These are phyloP conservation scores for Semicossyphus pulcher DNA, from an alignment of 2,113 vertebrate genomes.

Conservation along the genomic window DNA sequence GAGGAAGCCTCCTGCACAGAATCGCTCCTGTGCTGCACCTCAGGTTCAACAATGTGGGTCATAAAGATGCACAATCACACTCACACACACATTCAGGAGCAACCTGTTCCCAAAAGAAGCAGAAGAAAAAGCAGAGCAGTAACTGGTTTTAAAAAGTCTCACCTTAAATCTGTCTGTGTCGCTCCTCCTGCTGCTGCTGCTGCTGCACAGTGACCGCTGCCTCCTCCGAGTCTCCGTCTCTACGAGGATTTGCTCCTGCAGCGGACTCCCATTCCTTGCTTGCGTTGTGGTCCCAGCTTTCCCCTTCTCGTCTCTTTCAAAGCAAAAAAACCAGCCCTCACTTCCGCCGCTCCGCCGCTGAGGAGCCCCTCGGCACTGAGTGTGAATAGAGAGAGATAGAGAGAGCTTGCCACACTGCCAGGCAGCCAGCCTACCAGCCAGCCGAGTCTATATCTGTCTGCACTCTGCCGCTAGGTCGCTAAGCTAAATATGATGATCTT, in stretches of 20 bases:
- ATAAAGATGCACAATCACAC: slow-evolving; percentile 43
- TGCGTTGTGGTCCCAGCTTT: slow-evolving; percentile 43
- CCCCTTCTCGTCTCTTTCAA: slow-evolving; percentile 59
- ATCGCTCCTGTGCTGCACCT: slow-evolving; percentile 53
- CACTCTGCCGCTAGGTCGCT: slow-evolving; percentile 65
- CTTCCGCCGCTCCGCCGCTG: slow-evolving; percentile 59
- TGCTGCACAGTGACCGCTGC: slow-evolving; percentile 44
- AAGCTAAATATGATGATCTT: slow-evolving; percentile 76
- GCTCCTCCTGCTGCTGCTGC: slow-evolving; percentile 28
- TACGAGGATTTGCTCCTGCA: slow-evolving; percentile 62
- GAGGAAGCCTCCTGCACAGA: slow-evolving; percentile 12
- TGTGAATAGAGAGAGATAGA: slow-evolving; percentile 63
- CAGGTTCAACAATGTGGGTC: slow-evolving; percentile 70
- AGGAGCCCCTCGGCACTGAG: slow-evolving; percentile 58
- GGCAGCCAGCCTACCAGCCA: slow-evolving; percentile 57
- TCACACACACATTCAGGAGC: slow-evolving; percentile 7
- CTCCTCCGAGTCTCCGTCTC: slow-evolving; percentile 41
- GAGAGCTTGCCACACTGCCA: slow-evolving; percentile 62
- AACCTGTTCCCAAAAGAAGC: background rate
- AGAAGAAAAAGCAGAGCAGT: background rate
- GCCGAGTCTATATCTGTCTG: slow-evolving; percentile 70
- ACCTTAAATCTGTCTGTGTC: slow-evolving; percentile 69
- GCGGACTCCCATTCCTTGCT: slow-evolving; percentile 62
- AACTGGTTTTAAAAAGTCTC: slow-evolving; percentile 56
- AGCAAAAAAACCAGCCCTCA: slow-evolving; percentile 65